Evolutionary conservation across 2,797 vertebrate species (phyloP).

Genomic region (Catharus ustulatus): DNA sequence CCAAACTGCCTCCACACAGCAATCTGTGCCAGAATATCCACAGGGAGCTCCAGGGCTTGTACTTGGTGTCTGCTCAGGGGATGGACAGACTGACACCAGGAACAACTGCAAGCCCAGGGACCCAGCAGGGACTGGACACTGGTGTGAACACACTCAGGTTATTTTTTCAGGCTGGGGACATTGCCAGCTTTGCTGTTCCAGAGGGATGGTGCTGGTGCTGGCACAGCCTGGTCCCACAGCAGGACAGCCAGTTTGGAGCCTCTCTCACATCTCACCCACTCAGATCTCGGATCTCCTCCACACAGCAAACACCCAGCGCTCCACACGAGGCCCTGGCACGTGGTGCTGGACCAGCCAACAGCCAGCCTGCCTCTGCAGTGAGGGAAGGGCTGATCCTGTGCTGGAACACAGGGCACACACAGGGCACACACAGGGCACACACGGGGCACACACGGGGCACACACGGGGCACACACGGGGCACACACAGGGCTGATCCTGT

Average conservation of each 20-base stretch:
- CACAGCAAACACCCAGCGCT: accelerated
- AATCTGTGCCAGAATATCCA: background rate
- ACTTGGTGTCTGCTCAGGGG: background rate
- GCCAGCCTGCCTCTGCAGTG: background rate
- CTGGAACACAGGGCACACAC: no score
- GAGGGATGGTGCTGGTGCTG: background rate
- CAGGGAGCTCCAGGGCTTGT: accelerated
- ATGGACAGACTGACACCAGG: background rate
- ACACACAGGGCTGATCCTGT: no score
- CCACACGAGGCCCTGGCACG: no score
- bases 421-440: no score
- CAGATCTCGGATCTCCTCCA: no score
- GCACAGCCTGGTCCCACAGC: background rate
- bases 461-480: no score
- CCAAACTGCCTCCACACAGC: background rate
- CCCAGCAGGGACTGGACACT: no score
- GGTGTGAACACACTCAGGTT: accelerated
- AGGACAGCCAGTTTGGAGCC: background rate
- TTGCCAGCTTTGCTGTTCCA: background rate
- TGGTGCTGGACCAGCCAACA: background rate
- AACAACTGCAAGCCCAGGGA: background rate
- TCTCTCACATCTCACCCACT: background rate
- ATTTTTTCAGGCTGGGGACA: background rate
- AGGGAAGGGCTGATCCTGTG: no score
- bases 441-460: no score